These are phyloP conservation scores for Amphiprion percula DNA, from an alignment of 2,113 vertebrate species.

Conservation along the genomic window DNA sequence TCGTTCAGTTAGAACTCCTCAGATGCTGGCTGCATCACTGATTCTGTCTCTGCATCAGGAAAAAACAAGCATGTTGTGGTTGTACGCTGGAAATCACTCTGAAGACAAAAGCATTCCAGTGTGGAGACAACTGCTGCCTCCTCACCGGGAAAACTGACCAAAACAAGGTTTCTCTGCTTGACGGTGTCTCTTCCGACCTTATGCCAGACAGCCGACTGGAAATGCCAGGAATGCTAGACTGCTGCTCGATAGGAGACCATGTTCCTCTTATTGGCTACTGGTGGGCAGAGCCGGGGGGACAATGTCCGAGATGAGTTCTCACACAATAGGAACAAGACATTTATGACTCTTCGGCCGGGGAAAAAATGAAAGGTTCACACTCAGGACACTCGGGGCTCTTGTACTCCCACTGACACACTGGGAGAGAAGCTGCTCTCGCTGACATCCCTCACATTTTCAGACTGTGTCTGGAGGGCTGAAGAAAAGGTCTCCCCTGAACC, in stretches of 20 bases:
- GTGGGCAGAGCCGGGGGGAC: constrained; percentile 79
- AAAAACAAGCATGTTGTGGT: constrained; percentile 10
- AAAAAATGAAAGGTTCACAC: constrained; percentile 76
- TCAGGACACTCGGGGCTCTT: constrained; percentile 59
- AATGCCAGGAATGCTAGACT: constrained; percentile 89
- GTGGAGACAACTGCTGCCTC: constrained; percentile 70
- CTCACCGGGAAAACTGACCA: constrained; percentile 69
- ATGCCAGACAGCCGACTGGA: constrained; percentile 83
- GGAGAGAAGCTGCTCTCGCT: constrained; percentile 60
- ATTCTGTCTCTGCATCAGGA: neutral
- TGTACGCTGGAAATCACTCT: constrained; percentile 14
- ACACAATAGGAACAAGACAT: constrained; percentile 88
- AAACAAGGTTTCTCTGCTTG: constrained; percentile 74
- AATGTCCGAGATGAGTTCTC: constrained; percentile 84
- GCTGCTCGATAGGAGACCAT: constrained; percentile 85
- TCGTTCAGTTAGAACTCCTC: neutral
- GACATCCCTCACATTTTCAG: constrained; percentile 73
- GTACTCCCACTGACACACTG: constrained; percentile 67
- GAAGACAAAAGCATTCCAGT: constrained; percentile 82
- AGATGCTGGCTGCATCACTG: neutral
- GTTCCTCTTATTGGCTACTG: constrained; percentile 87
- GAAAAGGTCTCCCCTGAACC: constrained; percentile 72
- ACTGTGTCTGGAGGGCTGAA: constrained; percentile 60
- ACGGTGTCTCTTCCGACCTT: constrained; percentile 71
- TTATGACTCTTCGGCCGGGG: constrained; percentile 82